These are phyloP conservation scores for Habropoda laboriosa DNA, from an alignment of 1,140 invertebrate genomes.

Conservation along the genomic window DNA sequence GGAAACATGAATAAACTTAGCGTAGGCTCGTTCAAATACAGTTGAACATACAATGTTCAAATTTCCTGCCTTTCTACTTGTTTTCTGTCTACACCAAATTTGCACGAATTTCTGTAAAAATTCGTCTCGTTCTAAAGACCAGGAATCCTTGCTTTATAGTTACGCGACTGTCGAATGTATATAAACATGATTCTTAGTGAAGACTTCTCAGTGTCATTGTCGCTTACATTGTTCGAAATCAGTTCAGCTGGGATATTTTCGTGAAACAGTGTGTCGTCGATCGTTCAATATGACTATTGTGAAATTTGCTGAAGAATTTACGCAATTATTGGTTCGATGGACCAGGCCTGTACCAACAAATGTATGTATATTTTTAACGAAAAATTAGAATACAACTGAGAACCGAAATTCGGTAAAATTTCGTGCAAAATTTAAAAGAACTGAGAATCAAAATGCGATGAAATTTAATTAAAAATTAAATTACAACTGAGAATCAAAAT, in stretches of 20 bases:
- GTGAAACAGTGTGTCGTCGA: neutral
- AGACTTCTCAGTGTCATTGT: constrained; percentile 1
- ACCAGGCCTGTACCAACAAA: neutral
- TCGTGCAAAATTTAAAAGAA: too few relatives aligned
- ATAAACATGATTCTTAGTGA: constrained; percentile 15
- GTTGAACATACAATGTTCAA: constrained; percentile 28
- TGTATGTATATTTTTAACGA: constrained; percentile 16
- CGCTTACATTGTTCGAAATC: constrained; percentile 14
- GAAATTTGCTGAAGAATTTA: constrained; percentile 33
- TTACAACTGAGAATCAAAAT: too few relatives aligned
- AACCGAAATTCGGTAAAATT: too few relatives aligned
- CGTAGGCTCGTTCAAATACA: constrained; percentile 16
- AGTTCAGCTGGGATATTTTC: neutral
- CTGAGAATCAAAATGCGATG: too few relatives aligned
- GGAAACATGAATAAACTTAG: constrained; percentile 9
- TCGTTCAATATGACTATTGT: neutral
- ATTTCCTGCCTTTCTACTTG: neutral
- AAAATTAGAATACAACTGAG: too few relatives aligned
- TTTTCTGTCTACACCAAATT: neutral
- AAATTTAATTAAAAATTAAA: too few relatives aligned
- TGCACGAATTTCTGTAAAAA: neutral
- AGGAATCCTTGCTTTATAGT: neutral
- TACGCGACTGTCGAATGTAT: neutral
- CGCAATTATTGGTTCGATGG: constrained; percentile 16
- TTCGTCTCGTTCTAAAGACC: neutral